Evolutionary conservation across 2,113 vertebrate genomes (phyloP), one percentile per base, ranked within the genome.

Genomic region (Ovibos moschatus): DNA sequence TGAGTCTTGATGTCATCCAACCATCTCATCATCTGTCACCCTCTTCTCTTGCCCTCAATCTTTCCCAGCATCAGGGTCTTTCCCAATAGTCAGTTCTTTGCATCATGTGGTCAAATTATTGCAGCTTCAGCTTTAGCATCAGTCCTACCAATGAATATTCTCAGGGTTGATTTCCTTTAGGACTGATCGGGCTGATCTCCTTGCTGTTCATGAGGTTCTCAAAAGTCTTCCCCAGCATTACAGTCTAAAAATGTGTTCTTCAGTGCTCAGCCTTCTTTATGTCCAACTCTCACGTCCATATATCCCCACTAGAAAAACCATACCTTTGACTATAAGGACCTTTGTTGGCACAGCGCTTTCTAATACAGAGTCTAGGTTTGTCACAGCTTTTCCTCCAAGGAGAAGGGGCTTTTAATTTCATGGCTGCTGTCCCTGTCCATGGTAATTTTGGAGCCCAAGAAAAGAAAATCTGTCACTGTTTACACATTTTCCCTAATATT

Each of bases 221-320:
- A n/a, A 67, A 2, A n/a, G 7, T 4, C 62, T 67, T 67, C 7
- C 7, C 62, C 7, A 67, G 33, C 7, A 19, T 16, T 16, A 67
- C 7, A 67, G 62, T 9, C 16, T 14, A 19, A 67, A 67, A 67
- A 16, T 0, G 3, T 67, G 16, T 16, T 19, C 33, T 19, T 67
- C 15, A 19, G 64, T 36, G 7, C 17, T 67, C 33, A 9, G 16
- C 33, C 4, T 67, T 67, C 64, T 36, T 67, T n/a, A 21, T 19
- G 4, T 5, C 33, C 17, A n/a, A 5, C 64, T 19, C 16, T 17
- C 16, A 36, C 8, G 7, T 36, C 33, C 2, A 2, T 16, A n/a
- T 33, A 64, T n/a, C 1, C 30, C 7, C 2, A n/a, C 62, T 64
- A 0, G 62, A n/a, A 17, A 64, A 17, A 17, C 30, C 62, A 64